Evolutionary conservation across 2,113 vertebrate genomes (phyloP), one percentile per base, ranked within the genome.

Genomic region (Gavia stellata): DNA sequence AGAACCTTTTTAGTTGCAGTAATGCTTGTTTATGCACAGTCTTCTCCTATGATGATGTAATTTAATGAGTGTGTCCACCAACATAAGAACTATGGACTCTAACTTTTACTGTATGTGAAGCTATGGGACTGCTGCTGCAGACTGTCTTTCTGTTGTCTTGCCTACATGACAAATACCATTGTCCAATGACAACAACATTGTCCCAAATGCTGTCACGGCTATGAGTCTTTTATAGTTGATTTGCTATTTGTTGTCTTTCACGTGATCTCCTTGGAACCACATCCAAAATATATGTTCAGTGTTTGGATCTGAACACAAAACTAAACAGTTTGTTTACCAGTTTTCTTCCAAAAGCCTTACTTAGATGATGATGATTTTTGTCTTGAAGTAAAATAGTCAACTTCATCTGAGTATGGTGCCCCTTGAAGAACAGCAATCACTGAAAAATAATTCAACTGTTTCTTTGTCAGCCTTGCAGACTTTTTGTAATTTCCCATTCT

Each of bases 301-400:
- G 50, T 74, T 81, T 79, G 42, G 20, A 84, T 91, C 31, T 87
- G 70, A 85, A 91, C 40, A 17, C 3, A 11, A 65, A 91, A 63
- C 40, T 17, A 36, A 91, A 33, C 38, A 52, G 13, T 12, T 78
- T 26, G 21, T 62, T 84, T 63, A 34, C 61, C 8, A 67, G 10
- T 89, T 92, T 87, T 85, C 65, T 72, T 89, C 50, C n/a, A 75
- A 68, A 96, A 87, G n/a, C 52, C 42, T 95, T 78, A 28, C 77
- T 81, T 67, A 66, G 25, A 9, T 67, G 25, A 31, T 74, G 55
- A 58, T 1, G 14, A 29, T 82, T 92, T 92, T 86, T 88, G 62
- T 73, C 81, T 70, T 79, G 47, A 85, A 74, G 34, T 52, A 59
- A 72, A 88, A 47, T 14, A 75, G 38, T 81, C 52, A 81, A 0